Conservation (phyloP, 1,140 invertebrate genomes). For the Armadillidium nasatum region DNA sequence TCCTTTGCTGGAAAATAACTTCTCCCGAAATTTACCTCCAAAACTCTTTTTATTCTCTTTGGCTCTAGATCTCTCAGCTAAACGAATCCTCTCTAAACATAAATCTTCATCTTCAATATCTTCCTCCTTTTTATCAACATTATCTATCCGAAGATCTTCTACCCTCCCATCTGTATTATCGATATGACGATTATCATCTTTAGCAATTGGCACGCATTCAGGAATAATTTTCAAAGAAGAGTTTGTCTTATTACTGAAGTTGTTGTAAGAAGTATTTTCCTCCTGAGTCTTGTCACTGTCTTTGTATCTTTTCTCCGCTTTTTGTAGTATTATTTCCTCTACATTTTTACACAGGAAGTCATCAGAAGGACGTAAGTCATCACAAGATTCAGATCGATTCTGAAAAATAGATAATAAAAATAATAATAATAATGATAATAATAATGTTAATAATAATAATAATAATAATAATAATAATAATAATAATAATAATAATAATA, state of each 20-base stretch:
- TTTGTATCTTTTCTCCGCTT: too few relatives aligned
- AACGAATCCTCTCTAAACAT: background rate
- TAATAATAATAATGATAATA: too few relatives aligned
- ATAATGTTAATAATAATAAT: too few relatives aligned
- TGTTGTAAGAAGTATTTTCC: too few relatives aligned
- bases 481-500: too few relatives aligned
- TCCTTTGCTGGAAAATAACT: slow-evolving; percentile 32
- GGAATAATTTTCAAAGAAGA: background rate
- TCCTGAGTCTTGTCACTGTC: too few relatives aligned
- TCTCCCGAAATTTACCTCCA: slow-evolving; percentile 36
- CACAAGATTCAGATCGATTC: too few relatives aligned
- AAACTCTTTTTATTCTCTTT: slow-evolving; percentile 33
- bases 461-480: too few relatives aligned
- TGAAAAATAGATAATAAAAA: too few relatives aligned
- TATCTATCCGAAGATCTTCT: background rate
- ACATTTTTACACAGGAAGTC: too few relatives aligned
- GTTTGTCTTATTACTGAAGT: background rate
- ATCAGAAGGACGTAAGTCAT: too few relatives aligned
- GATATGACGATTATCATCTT: background rate
- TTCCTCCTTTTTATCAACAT: background rate
- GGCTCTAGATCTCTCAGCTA: slow-evolving; percentile 9
- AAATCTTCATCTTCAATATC: background rate
- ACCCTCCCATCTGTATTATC: background rate
- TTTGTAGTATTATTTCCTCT: too few relatives aligned
- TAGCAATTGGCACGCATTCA: background rate